Evolutionary conservation across 2,113 vertebrate species (phyloP).

Genomic region (Vulpes lagopus): DNA sequence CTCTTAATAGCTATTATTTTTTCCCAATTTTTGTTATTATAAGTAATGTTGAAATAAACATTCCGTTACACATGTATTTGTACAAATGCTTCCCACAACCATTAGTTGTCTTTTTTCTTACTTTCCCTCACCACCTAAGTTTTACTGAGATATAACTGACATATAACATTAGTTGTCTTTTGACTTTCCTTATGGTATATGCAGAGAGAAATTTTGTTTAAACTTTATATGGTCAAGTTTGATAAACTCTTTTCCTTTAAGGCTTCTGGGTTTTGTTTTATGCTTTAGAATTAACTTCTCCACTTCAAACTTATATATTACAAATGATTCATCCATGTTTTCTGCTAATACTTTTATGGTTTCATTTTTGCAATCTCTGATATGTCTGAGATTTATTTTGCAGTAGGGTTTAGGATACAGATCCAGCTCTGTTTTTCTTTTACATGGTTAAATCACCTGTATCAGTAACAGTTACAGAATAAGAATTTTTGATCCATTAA

Average conservation of each 20-base stretch:
- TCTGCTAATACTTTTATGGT: not conserved
- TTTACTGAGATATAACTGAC: not conserved
- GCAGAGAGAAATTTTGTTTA: not conserved
- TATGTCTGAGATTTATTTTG: not conserved
- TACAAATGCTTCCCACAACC: not conserved
- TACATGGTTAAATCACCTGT: not conserved
- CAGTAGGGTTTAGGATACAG: not conserved
- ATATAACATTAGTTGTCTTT: not conserved
- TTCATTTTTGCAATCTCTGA: not conserved
- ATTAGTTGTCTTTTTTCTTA: not conserved
- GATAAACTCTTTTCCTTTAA: not conserved
- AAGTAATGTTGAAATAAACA: not conserved
- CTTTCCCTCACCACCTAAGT: too few species aligned
- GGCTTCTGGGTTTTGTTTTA: not conserved
- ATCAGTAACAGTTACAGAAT: not conserved
- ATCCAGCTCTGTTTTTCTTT: not conserved
- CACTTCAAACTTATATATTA: not conserved
- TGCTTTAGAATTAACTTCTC: not conserved
- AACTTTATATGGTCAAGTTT: not conserved
- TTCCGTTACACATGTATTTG: not conserved
- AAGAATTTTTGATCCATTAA: not conserved
- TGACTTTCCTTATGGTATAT: not conserved
- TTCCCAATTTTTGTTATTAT: not conserved
- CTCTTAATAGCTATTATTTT: not conserved
- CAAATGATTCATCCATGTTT: not conserved